Evolutionary conservation across 2,888 invertebrate species (phyloP).

Genomic region (Polymixis lichenea): DNA sequence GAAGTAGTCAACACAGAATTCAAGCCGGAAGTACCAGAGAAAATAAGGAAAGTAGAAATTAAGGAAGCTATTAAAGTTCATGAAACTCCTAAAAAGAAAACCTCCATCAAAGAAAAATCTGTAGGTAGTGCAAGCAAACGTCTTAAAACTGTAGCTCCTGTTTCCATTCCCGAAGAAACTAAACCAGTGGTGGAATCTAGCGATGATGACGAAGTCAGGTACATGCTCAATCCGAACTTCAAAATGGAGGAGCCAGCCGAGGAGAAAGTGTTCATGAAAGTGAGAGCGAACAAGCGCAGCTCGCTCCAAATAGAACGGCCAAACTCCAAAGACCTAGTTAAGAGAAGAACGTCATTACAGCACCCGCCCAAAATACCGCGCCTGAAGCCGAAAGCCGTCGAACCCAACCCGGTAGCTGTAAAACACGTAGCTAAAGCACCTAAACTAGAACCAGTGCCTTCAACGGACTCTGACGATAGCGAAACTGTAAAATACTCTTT

Average conservation of each 20-base stretch:
- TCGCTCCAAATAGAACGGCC: slow-evolving; percentile 86
- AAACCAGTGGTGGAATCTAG: slow-evolving; percentile 74
- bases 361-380: slow-evolving; percentile 84
- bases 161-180: slow-evolving; percentile 59
- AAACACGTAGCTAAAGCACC: slow-evolving; percentile 71
- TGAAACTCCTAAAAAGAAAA: slow-evolving; percentile 79
- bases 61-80: slow-evolving; percentile 63
- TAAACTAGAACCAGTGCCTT: slow-evolving; percentile 72
- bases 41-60: slow-evolving; percentile 69
- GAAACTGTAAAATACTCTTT: slow-evolving; percentile 87
- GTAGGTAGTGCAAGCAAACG: slow-evolving; percentile 75
- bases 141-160: slow-evolving; percentile 70
- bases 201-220: slow-evolving; percentile 85
- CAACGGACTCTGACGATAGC: slow-evolving; percentile 86
- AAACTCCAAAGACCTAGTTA: slow-evolving; percentile 82
- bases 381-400: slow-evolving; percentile 78
- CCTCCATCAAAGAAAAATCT: slow-evolving; percentile 71
- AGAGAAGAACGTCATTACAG: slow-evolving; percentile 83
- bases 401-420: slow-evolving; percentile 66
- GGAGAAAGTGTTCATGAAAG: slow-evolving; percentile 82
- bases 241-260: slow-evolving; percentile 75
- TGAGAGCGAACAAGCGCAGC: slow-evolving; percentile 82
- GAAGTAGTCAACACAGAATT: slow-evolving; percentile 51
- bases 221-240: slow-evolving; percentile 86
- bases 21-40: slow-evolving; percentile 63